phyloP scores from a whole-genome alignment of 2,888 invertebrate species.

The Eilema depressum region DNA sequence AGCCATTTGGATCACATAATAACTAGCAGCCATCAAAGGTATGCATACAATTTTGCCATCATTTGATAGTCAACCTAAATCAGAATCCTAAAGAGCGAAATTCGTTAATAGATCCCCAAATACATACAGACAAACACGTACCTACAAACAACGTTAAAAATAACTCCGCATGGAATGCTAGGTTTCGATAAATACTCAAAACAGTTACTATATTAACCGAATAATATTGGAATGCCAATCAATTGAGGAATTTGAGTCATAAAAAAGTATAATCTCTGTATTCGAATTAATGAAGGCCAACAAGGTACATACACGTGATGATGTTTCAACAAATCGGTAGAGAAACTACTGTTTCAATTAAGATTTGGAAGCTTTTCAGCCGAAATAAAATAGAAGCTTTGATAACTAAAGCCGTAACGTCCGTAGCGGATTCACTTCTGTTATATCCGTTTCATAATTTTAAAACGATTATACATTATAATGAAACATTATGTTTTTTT shows the following conservation, averaged over 20 bases:
- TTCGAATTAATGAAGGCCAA: slow-evolving; percentile 4
- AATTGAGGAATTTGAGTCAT: slow-evolving; percentile 22
- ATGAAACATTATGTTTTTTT: slow-evolving; percentile 1
- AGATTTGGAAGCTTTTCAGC: not conserved
- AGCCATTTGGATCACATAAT: not conserved
- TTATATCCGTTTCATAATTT: slow-evolving; percentile 2
- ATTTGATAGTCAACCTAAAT: not conserved
- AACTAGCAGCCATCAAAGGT: not conserved
- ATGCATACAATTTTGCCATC: not conserved
- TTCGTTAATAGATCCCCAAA: not conserved
- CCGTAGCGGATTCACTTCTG: not conserved
- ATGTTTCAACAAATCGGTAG: not conserved
- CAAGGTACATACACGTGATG: not conserved
- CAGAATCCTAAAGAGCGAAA: not conserved
- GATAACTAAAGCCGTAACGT: not conserved
- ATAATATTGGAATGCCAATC: slow-evolving; percentile 27
- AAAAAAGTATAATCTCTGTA: slow-evolving; percentile 19
- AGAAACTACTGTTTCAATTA: not conserved
- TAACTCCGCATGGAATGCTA: not conserved
- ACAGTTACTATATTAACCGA: slow-evolving; percentile 25
- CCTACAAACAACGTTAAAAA: not conserved
- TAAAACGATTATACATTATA: slow-evolving; percentile 1
- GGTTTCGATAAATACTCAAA: not conserved
- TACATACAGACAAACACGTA: not conserved
- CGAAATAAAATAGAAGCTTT: not conserved